Evolutionary conservation across 2,113 vertebrate species (phyloP).

Genomic region (Plecotus auritus): DNA sequence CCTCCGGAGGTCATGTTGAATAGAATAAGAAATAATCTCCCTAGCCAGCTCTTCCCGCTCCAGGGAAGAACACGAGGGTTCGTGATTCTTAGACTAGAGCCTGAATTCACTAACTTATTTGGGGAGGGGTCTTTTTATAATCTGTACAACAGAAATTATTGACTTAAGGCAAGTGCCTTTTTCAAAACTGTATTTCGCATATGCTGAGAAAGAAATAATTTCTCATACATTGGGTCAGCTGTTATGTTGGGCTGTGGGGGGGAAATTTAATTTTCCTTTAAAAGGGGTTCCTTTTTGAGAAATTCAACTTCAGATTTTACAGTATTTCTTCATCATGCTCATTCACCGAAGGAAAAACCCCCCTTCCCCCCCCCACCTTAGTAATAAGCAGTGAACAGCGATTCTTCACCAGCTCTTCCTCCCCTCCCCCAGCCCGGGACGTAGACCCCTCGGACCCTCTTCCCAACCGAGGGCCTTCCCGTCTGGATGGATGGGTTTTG

Average conservation of each 20-base stretch:
- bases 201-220: not conserved
- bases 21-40: not conserved
- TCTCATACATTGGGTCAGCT: not conserved
- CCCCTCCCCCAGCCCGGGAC: not conserved
- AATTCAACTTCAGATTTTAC: not conserved
- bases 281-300: not conserved
- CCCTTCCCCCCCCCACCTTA: fast-evolving
- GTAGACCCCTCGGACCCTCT: not conserved
- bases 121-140: not conserved
- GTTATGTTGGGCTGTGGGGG: not conserved
- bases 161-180: not conserved
- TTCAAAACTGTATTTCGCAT: not conserved
- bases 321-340: not conserved
- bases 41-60: not conserved
- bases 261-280: not conserved
- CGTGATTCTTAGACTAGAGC: not conserved
- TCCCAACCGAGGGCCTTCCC: not conserved
- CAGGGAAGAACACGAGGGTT: not conserved
- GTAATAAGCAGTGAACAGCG: not conserved
- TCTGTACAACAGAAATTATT: not conserved
- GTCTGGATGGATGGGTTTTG: not conserved
- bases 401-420: not conserved
- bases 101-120: not conserved
- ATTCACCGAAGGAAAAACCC: not conserved
- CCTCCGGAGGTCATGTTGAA: not conserved